Evolutionary conservation across 2,797 vertebrate species (phyloP).

Genomic region (Vespertilio murinus): DNA sequence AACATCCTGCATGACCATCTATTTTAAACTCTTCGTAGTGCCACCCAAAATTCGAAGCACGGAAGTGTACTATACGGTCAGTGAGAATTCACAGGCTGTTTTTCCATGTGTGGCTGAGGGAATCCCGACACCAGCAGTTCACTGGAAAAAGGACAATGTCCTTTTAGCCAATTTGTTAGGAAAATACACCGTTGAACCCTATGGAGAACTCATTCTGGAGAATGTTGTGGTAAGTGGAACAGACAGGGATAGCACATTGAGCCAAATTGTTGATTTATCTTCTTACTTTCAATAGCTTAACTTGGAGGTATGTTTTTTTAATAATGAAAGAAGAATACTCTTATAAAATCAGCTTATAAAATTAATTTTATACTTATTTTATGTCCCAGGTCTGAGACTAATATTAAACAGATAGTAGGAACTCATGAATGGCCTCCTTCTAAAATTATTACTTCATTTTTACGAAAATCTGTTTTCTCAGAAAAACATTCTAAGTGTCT

Average conservation of each 20-base stretch:
- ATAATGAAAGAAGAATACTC: neutral
- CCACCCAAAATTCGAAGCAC: slow-evolving; percentile 91
- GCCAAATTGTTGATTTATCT: neutral
- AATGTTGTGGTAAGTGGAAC: slow-evolving; percentile 87
- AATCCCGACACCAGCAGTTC: slow-evolving; percentile 90
- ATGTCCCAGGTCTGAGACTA: neutral
- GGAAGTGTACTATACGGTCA: slow-evolving; percentile 83
- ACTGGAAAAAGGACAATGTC: slow-evolving; percentile 89
- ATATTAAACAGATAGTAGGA: neutral
- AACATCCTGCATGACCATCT: neutral
- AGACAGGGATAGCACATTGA: neutral
- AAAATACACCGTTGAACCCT: slow-evolving; percentile 88
- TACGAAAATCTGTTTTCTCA: neutral
- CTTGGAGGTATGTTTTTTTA: slow-evolving; percentile 7
- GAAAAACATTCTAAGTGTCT: neutral
- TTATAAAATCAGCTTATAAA: neutral
- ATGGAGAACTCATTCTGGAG: slow-evolving; percentile 92
- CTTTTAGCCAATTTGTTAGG: slow-evolving; percentile 84
- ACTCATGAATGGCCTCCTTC: neutral
- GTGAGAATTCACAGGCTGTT: slow-evolving; percentile 87
- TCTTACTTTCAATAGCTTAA: slow-evolving; percentile 14
- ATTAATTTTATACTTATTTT: neutral
- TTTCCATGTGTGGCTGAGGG: slow-evolving; percentile 91
- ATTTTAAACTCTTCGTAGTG: slow-evolving; percentile 83
- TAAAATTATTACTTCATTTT: slow-evolving; percentile 13